A percentile compares a stretch with the other conserved stretches of the same genome.
Conservation (phyloP, 2,113 vertebrate genomes). For the Alligator mississippiensis region DNA sequence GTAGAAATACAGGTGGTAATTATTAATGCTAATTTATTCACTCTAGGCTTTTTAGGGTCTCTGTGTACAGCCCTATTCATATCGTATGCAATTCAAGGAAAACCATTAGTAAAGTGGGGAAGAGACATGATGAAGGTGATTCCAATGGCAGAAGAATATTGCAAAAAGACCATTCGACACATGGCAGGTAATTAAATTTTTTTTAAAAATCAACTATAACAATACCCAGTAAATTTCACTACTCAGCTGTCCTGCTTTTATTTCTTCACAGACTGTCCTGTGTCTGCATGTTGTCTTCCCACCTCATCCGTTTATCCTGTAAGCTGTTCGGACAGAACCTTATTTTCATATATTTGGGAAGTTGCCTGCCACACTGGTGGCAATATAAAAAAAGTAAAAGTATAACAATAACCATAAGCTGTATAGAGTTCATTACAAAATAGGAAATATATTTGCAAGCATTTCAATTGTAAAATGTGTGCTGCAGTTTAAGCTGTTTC, state of each 20-base stretch:
- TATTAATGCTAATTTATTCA: background rate
- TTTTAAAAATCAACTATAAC: background rate
- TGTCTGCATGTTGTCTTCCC: background rate
- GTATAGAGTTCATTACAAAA: background rate
- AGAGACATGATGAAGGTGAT: conserved; percentile 91
- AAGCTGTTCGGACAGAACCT: accelerated
- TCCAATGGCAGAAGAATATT: conserved; percentile 91
- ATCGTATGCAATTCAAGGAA: conserved; percentile 91
- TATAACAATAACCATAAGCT: background rate
- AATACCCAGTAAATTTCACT: background rate
- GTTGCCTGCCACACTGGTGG: background rate
- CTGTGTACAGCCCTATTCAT: conserved; percentile 93
- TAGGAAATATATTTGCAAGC: background rate
- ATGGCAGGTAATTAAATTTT: conserved; percentile 86
- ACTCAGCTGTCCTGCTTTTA: background rate
- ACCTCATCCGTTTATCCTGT: background rate
- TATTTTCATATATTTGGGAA: background rate
- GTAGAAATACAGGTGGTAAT: background rate
- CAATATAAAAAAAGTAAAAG: background rate
- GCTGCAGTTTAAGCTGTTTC: conserved; percentile 14
- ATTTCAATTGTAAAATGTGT: conserved; percentile 1
- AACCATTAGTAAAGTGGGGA: conserved; percentile 89
- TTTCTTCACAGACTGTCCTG: background rate
- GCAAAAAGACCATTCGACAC: conserved; percentile 94
- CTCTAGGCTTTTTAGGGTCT: conserved; percentile 92